Conservation (phyloP, 2,888 invertebrate species). For the Monoplex corrugatus region DNA sequence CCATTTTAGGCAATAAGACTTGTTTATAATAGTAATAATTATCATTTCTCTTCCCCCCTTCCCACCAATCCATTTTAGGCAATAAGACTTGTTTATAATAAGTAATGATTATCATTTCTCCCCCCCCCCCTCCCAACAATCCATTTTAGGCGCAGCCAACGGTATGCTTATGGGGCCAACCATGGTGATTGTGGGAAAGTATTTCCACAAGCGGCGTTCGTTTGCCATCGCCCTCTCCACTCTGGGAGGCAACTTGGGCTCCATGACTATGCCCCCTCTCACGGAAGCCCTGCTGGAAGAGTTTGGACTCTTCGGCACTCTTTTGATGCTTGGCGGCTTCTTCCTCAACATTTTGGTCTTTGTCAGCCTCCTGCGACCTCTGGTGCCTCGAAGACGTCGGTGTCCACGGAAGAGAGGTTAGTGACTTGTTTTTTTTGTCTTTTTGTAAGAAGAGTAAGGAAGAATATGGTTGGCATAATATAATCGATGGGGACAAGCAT, state of each 20-base stretch:
- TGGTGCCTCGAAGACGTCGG: neutral
- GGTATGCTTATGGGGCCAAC: slow-evolving; percentile 30
- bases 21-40: too few species aligned
- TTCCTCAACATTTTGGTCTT: slow-evolving; percentile 29
- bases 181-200: slow-evolving; percentile 40
- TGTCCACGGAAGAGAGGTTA: neutral
- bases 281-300: slow-evolving; percentile 8
- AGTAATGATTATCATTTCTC: too few species aligned
- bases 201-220: slow-evolving; percentile 38
- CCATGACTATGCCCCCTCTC: slow-evolving; percentile 40
- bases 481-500: too few species aligned
- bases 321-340: slow-evolving; percentile 27
- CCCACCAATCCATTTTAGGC: too few species aligned
- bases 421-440: neutral
- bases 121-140: too few species aligned
- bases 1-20: too few species aligned
- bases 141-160: slow-evolving; percentile 18
- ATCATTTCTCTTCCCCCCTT: too few species aligned
- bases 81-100: too few species aligned
- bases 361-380: neutral
- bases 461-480: neutral
- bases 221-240: slow-evolving; percentile 26
- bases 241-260: slow-evolving; percentile 40
- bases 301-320: slow-evolving; percentile 2
- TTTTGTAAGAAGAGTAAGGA: too few species aligned